phyloP scores from a whole-genome alignment of 1,140 invertebrate genomes.

The Heliconius congener region DNA sequence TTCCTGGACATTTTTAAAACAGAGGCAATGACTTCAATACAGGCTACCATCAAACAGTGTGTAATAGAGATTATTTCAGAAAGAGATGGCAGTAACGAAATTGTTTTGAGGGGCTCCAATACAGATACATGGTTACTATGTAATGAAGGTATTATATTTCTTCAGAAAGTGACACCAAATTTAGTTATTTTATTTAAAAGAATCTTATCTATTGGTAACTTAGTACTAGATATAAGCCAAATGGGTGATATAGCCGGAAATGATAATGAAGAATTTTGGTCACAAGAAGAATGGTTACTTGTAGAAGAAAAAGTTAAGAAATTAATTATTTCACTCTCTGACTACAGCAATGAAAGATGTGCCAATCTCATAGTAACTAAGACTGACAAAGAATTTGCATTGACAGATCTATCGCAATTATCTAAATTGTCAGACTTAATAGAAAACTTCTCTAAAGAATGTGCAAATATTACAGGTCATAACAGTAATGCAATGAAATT shows the following conservation, averaged over 20 bases:
- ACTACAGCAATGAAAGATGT: conserved; percentile 95
- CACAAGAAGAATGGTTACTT: conserved; percentile 85
- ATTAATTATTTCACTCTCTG: conserved; percentile 89
- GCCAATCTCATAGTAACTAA: conserved; percentile 91
- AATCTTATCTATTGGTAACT: conserved; percentile 86
- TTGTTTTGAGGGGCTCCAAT: conserved; percentile 84
- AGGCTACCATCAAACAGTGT: conserved; percentile 94
- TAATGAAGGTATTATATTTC: conserved; percentile 90
- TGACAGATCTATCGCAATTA: conserved; percentile 88
- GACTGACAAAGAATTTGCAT: conserved; percentile 85
- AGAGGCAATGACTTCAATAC: conserved; percentile 94
- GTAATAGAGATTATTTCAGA: conserved; percentile 90
- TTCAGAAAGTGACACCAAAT: conserved; percentile 88
- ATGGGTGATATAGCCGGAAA: conserved; percentile 82
- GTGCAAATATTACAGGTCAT: conserved; percentile 89
- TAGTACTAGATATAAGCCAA: conserved; percentile 83
- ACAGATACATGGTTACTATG: conserved; percentile 86
- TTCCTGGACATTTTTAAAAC: conserved; percentile 95
- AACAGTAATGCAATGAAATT: conserved; percentile 90
- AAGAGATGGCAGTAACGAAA: conserved; percentile 84
- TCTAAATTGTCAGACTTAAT: conserved; percentile 89
- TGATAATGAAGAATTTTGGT: conserved; percentile 86
- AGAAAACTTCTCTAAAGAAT: conserved; percentile 89
- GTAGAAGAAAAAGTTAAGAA: conserved; percentile 88
- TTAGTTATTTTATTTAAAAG: conserved; percentile 84